Evolutionary conservation across 1,140 invertebrate species (phyloP), one percentile per base, ranked within the genome.

Genomic region (Lepidurus arcticus): DNA sequence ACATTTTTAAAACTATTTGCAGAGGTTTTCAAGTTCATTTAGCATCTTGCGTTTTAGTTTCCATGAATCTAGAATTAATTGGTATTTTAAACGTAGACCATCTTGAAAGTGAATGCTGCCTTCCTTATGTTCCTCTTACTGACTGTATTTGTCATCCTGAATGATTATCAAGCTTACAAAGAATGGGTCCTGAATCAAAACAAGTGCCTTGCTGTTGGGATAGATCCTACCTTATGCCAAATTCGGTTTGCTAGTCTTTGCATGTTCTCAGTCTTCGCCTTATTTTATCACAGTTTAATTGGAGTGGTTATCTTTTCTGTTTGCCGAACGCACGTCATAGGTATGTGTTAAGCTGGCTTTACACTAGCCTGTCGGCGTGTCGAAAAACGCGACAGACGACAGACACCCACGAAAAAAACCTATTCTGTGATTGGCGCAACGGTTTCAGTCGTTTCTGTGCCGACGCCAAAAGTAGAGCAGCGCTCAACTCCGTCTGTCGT

Each of bases 31-130:
- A 11, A 10, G 16, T 34, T 21, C 21, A 45, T 24, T 26, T 24
- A 76, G 44, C 34, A 44, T 76, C 6, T 76, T 76, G 74, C 42
- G 21, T 44, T n/a, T 47, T 13, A 16, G 2, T 44, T 75, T 34
- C 34, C 42, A 53, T 75, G 26, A 9, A 11, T 75, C 45, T n/a
- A 65, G 53, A 4, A 13, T 13, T 65, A 65, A 42, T 34, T 26
- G 10, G 21, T 8, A 44, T 21, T 75, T 78, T 75, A 45, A 53
- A 42, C 45, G 45, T 47, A 78, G 78, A 78, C 78, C 43, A 47
- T 78, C 45, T 75, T 78, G 73, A 78, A 78, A 45, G 44, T 78
- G 11, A 78, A 78, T 34, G 78, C 78, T 44, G 78, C 78, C 73
- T 74, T 78, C 73, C 43, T 78, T 74, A 75, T 78, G 42, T 78